phyloP scores from a whole-genome alignment of 2,113 vertebrate species.

The Ophthalmolycus amberensis region DNA sequence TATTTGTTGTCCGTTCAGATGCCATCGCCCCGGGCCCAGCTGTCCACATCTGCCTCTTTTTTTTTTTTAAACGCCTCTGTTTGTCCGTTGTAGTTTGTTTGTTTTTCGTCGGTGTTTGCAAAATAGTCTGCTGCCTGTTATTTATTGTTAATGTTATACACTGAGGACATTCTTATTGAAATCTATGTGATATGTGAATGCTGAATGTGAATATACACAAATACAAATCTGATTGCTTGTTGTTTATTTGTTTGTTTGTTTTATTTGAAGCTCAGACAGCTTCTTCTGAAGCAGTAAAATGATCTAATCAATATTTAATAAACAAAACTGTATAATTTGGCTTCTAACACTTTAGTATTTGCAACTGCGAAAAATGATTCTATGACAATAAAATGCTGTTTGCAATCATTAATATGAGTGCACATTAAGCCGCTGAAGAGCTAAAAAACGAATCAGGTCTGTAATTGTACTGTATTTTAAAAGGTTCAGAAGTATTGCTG shows the following conservation, averaged over 20 bases:
- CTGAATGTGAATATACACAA: neutral
- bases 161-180: constrained; percentile 7
- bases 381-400: constrained; percentile 13
- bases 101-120: neutral
- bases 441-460: constrained; percentile 1
- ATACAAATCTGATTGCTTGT: neutral
- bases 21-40: constrained; percentile 19
- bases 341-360: constrained; percentile 2
- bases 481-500: constrained; percentile 20
- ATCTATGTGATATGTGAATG: neutral
- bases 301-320: constrained; percentile 26
- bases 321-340: constrained; percentile 16
- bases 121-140: constrained; percentile 4
- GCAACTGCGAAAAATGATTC: constrained; percentile 15
- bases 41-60: constrained; percentile 31
- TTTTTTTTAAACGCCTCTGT: neutral
- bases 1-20: constrained; percentile 56
- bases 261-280: neutral
- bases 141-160: neutral
- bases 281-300: neutral
- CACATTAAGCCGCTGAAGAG: constrained; percentile 9
- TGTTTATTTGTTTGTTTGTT: constrained; percentile 3
- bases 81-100: neutral
- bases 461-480: constrained; percentile 1
- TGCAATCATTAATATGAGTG: constrained; percentile 10